Base-by-base conservation (phyloP, 2,888 invertebrate species). In the Hemaris fuciformis region DNA sequence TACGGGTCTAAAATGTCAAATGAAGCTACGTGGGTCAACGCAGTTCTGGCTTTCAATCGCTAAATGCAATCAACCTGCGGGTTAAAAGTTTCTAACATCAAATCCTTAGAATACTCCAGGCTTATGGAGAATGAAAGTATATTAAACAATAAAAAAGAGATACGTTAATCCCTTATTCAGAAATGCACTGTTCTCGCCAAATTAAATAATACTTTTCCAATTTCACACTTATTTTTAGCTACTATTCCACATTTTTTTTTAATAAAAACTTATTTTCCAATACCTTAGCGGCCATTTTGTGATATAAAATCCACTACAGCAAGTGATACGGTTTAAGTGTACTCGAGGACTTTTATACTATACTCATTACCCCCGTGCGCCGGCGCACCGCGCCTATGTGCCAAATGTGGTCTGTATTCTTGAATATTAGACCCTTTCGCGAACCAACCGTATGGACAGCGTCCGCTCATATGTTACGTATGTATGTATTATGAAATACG, bases 241-340 rank as follows among this genome's bases (percentile, higher is more conserved):
- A 25, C 10, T 2, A 0, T 10, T 43, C 20, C 10, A 31, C 4
- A 8, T 10, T 18, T 27, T 15, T 10, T 48, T 43, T 8, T 56
- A 62, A 45, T 43, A 59, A 61, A 48, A 6, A 60, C 60, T 53
- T 60, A 18, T 53, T 60, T 25, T 25, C 65, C 74, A 76, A 76
- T 91, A 91, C 91, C 91, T 91, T 91, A 79, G 91, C 87, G 85
- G 91, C 89, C 91, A 91, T 91, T 89, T 83, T 88, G 83, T 75
- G 83, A 80, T 87, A 84, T 84, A 79, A 85, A 84, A 79, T 86
- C 80, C 85, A 81, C 85, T 80, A 80, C 83, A 76, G 77, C 88
- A 84, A 91, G 86, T 91, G 91, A 91, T 91, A 88, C 84, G 62
- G 75, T 72, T 74, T 76, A 72, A 74, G 77, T 80, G 79, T 74